A percentile compares a stretch with the other conserved stretches of the same genome.
Conservation (phyloP, 2,113 vertebrate genomes). For the Callithrix jacchus region DNA sequence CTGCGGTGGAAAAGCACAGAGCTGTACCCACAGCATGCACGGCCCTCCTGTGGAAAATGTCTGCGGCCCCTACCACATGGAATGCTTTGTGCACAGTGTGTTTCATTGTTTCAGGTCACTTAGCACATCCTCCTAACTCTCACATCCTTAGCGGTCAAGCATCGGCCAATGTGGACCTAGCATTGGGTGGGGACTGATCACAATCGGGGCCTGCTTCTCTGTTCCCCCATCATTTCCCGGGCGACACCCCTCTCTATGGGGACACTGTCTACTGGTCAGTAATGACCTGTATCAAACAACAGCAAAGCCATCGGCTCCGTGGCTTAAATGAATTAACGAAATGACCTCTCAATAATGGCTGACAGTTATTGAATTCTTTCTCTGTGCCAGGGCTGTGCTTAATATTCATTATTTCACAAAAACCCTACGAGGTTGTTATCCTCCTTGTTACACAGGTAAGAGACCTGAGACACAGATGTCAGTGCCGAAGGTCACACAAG, state of each 20-base stretch:
- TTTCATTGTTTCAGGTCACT: constrained; percentile 66
- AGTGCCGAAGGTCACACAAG: neutral
- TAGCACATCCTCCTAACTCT: constrained; percentile 47
- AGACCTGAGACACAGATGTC: neutral
- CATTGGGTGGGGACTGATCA: fast-evolving
- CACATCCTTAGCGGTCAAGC: neutral
- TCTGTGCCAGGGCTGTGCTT: neutral
- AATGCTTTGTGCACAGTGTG: neutral
- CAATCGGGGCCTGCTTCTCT: neutral
- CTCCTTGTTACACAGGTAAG: neutral
- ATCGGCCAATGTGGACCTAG: neutral
- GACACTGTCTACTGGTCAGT: neutral
- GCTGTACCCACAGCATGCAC: fast-evolving
- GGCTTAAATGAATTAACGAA: neutral
- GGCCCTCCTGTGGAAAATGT: constrained; percentile 54
- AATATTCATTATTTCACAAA: neutral
- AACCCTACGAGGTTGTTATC: fast-evolving
- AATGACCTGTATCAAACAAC: neutral
- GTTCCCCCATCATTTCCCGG: neutral
- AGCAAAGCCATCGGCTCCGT: neutral
- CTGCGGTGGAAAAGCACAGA: neutral
- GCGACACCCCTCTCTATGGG: neutral
- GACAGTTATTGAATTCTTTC: neutral
- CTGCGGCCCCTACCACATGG: constrained; percentile 46
- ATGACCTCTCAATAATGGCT: neutral